Conservation (phyloP, 2,888 invertebrate genomes). For the Polydrusus tereticollis region DNA sequence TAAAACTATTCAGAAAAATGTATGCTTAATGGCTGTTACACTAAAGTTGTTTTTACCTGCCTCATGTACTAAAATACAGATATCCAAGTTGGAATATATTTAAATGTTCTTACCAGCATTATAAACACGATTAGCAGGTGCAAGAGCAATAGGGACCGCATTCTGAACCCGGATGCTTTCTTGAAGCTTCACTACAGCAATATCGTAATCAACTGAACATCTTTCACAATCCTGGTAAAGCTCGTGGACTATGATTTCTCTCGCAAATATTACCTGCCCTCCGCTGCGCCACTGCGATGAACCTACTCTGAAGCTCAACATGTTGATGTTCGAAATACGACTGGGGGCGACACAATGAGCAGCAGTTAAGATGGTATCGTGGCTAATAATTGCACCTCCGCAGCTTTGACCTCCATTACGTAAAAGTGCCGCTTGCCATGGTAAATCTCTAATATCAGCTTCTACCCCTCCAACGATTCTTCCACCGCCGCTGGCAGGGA, state of each 20-base stretch:
- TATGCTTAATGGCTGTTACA: too few relatives aligned
- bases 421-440: constrained; percentile 63
- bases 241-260: neutral
- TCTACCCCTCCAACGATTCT: constrained; percentile 10
- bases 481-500: too few relatives aligned
- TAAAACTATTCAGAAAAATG: too few relatives aligned
- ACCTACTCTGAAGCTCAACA: constrained; percentile 27
- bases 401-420: neutral
- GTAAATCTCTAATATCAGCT: constrained; percentile 7
- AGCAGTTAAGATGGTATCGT: constrained; percentile 5
- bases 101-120: too few relatives aligned
- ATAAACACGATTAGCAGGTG: too few relatives aligned
- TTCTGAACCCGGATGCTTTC: neutral
- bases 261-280: constrained; percentile 17
- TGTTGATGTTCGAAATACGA: neutral
- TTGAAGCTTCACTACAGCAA: neutral
- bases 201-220: neutral
- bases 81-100: too few relatives aligned
- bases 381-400: neutral
- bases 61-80: too few relatives aligned
- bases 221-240: constrained; percentile 3
- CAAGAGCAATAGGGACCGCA: neutral
- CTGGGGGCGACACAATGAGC: constrained; percentile 10
- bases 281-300: constrained; percentile 14
- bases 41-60: too few relatives aligned